phyloP scores from a whole-genome alignment of 2,888 invertebrate genomes.

The Torymus texanus region DNA sequence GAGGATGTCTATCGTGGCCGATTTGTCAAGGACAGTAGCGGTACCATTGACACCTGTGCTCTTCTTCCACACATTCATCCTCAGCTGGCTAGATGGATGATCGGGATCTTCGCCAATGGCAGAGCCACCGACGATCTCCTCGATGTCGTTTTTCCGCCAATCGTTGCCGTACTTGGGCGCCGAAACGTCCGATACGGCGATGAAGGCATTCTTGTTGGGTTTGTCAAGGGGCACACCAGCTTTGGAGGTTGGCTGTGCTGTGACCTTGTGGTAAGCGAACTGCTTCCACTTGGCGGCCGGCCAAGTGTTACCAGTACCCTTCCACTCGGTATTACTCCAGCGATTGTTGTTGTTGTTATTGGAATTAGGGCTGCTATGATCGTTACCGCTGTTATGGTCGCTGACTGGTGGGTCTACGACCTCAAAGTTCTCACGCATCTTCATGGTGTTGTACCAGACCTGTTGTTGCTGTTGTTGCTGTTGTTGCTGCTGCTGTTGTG shows the following conservation, averaged over 20 bases:
- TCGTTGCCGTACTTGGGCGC: slow-evolving; percentile 67
- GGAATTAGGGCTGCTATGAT: no score
- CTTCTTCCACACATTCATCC: slow-evolving; percentile 65
- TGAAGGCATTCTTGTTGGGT: slow-evolving; percentile 67
- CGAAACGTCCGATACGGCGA: slow-evolving; percentile 70
- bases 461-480: neutral
- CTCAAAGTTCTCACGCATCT: slow-evolving; percentile 45
- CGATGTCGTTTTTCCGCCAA: slow-evolving; percentile 70
- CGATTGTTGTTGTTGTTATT: no score
- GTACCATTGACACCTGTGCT: slow-evolving; percentile 55
- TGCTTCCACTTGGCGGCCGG: slow-evolving; percentile 70
- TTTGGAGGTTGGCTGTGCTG: slow-evolving; percentile 57
- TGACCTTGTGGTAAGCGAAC: slow-evolving; percentile 70
- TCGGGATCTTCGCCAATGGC: slow-evolving; percentile 59
- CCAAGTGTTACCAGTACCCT: slow-evolving; percentile 60
- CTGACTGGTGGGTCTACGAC: slow-evolving; percentile 50
- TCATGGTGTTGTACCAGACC: slow-evolving; percentile 31
- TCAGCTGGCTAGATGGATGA: slow-evolving; percentile 63
- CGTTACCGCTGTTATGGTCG: neutral
- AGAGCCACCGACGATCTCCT: slow-evolving; percentile 63
- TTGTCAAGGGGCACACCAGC: slow-evolving; percentile 36
- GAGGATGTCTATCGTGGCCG: slow-evolving; percentile 63
- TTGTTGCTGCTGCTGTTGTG: no score
- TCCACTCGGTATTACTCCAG: no score
- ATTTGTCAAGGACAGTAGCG: slow-evolving; percentile 49